These are phyloP conservation scores for Pelobates cultripes DNA, from an alignment of 2,797 vertebrate genomes.

Conservation along the genomic window DNA sequence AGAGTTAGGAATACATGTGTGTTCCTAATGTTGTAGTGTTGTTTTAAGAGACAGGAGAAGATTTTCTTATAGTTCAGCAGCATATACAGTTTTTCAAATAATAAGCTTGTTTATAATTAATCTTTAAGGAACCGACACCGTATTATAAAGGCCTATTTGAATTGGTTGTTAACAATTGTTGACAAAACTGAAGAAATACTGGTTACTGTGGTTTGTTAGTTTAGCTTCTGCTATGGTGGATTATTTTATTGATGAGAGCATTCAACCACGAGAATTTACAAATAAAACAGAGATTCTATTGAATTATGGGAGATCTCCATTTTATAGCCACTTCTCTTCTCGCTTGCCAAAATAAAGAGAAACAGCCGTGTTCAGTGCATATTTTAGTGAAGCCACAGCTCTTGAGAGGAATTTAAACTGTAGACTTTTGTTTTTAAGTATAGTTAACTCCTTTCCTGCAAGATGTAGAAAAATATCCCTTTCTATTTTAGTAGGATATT, in stretches of 20 bases:
- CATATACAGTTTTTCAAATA: no score
- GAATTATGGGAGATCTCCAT: slow-evolving; percentile 15
- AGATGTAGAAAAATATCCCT: no score
- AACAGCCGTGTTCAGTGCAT: slow-evolving; percentile 40
- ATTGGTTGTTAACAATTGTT: not conserved
- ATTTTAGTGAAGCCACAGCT: slow-evolving; percentile 47
- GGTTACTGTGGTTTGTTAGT: not conserved
- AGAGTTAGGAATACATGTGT: no score
- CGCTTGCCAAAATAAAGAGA: slow-evolving; percentile 31
- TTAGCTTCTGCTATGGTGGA: not conserved
- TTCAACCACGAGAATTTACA: not conserved
- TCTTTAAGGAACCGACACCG: no score
- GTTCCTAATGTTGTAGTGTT: no score
- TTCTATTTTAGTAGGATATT: no score
- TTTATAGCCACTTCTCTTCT: slow-evolving; percentile 1
- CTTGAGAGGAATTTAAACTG: slow-evolving; percentile 39
- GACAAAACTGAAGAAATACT: not conserved
- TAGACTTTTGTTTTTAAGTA: slow-evolving; percentile 44
- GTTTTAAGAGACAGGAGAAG: no score
- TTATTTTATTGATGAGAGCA: not conserved
- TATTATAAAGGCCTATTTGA: not conserved
- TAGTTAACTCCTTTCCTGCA: slow-evolving; percentile 35
- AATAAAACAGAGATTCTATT: not conserved
- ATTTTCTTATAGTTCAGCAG: no score
- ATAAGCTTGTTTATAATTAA: no score